phyloP scores from a whole-genome alignment of 1,140 invertebrate species.

The Drosophila busckii region DNA sequence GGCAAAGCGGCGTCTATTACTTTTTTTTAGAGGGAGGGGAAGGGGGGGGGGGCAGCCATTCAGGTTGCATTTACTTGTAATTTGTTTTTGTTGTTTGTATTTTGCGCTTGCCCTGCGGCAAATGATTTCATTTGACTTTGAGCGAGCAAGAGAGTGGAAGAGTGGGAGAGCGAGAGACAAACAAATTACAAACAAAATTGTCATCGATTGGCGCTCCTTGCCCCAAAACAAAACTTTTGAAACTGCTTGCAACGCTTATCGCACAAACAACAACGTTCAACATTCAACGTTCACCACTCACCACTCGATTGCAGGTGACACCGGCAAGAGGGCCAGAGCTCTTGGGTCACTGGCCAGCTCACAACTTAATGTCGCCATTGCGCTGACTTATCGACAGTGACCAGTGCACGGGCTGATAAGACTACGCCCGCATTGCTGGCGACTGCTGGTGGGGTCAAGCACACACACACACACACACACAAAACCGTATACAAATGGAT shows the following conservation, averaged over 20 bases:
- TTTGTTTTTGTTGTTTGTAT: constrained; percentile 44
- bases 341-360: constrained; percentile 13
- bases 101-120: constrained; percentile 44
- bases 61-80: constrained; percentile 36
- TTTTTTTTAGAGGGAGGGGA: not conserved
- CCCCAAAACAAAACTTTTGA: constrained; percentile 11
- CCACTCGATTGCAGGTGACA: constrained; percentile 21
- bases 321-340: not conserved
- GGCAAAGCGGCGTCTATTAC: not conserved
- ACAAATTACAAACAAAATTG: constrained; percentile 76
- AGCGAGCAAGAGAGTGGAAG: not conserved
- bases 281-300: constrained; percentile 13
- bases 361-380: constrained; percentile 11
- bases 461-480: too few species aligned
- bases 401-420: too few species aligned
- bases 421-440: too few species aligned
- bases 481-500: too few species aligned
- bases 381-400: too few species aligned
- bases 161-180: constrained; percentile 26
- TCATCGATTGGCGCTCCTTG: constrained; percentile 18
- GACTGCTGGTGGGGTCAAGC: too few species aligned
- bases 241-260: constrained; percentile 21
- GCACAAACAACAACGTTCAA: not conserved
- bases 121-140: constrained; percentile 49
- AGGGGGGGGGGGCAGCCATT: constrained; percentile 1